Conservation (phyloP, 1,140 invertebrate species). For the Magallana gigas region DNA sequence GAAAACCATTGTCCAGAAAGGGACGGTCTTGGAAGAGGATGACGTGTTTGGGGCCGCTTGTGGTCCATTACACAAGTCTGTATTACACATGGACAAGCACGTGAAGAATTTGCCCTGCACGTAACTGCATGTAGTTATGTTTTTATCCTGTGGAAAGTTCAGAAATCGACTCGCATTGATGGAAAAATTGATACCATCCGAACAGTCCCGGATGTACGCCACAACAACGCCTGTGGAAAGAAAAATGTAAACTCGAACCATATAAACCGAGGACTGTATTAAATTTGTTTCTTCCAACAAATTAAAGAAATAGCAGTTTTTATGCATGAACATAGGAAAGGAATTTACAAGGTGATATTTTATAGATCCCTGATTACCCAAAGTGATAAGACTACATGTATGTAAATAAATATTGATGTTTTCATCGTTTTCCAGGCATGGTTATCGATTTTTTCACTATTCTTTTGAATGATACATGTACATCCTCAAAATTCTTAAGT, state of each 20-base stretch:
- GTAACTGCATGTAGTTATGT: neutral
- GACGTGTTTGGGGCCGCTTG: neutral
- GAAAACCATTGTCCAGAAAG: neutral
- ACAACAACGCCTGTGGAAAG: neutral
- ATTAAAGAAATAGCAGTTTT: too few relatives aligned
- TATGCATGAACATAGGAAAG: too few relatives aligned
- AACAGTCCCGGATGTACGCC: conserved; percentile 5
- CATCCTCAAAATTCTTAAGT: too few relatives aligned
- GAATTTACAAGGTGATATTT: too few relatives aligned
- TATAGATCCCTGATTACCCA: too few relatives aligned
- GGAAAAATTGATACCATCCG: neutral
- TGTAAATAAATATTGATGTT: too few relatives aligned
- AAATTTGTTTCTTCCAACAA: too few relatives aligned
- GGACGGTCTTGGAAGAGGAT: neutral
- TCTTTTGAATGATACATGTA: too few relatives aligned
- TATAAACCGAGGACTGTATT: too few relatives aligned
- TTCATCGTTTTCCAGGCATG: too few relatives aligned
- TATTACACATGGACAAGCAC: neutral
- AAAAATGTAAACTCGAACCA: neutral
- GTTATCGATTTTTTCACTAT: too few relatives aligned
- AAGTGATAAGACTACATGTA: too few relatives aligned
- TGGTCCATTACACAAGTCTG: conserved; percentile 18
- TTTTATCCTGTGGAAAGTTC: neutral
- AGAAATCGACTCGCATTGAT: neutral
- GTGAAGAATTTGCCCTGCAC: conserved; percentile 8